Percentiles rank a stretch among this genome's conserved stretches.
These are phyloP conservation scores for Chironomus tepperi DNA, from an alignment of 1,140 invertebrate species.

Conservation along the genomic window DNA sequence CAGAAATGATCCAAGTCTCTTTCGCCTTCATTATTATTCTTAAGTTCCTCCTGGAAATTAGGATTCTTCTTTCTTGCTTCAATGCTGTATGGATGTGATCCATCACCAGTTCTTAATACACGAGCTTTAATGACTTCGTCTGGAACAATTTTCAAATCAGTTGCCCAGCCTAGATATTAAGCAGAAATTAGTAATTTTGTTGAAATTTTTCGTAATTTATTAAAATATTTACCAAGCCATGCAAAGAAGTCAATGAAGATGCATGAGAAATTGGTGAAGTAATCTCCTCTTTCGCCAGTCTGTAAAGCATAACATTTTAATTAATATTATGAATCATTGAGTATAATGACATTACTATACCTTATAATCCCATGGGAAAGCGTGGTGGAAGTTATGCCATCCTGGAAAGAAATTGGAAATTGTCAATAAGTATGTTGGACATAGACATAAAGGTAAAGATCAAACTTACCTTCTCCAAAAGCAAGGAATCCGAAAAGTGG, in stretches of 20 bases:
- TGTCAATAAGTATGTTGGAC: not conserved
- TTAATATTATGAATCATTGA: no score
- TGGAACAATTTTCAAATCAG: conserved; percentile 52
- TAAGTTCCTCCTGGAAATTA: not conserved
- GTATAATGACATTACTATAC: no score
- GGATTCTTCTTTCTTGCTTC: conserved; percentile 25
- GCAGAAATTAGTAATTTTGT: conserved; percentile 56
- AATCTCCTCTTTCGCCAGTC: conserved; percentile 65
- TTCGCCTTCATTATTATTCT: not conserved
- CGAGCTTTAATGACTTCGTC: conserved; percentile 47
- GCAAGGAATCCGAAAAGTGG: conserved; percentile 49
- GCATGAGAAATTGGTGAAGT: conserved; percentile 68
- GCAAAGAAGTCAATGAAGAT: conserved; percentile 75
- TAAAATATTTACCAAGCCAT: conserved; percentile 47
- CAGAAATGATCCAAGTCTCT: conserved; percentile 41
- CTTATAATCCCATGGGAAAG: conserved; percentile 58
- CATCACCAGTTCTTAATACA: conserved; percentile 50
- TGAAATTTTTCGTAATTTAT: conserved; percentile 30
- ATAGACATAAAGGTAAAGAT: no score
- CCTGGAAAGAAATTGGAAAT: conserved; percentile 33
- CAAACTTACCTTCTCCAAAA: conserved; percentile 58
- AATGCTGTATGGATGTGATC: conserved; percentile 35
- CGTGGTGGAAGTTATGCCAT: conserved; percentile 56
- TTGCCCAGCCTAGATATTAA: conserved; percentile 52
- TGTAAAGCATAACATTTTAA: conserved; percentile 30